phyloP scores from a whole-genome alignment of 2,113 vertebrate species.

The Chionodraco myersi region DNA sequence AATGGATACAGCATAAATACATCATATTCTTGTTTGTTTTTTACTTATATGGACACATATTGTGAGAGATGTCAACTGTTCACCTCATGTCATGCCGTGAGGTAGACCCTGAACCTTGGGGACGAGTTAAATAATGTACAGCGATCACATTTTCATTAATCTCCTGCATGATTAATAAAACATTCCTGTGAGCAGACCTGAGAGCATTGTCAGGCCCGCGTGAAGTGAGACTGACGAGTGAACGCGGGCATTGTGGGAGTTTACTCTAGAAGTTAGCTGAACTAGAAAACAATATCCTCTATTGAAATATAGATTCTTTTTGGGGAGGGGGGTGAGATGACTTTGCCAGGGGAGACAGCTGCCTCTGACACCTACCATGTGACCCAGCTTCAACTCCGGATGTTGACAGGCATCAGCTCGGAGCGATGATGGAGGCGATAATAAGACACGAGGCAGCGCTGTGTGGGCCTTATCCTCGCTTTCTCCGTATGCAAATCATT shows the following conservation, averaged over 20 bases:
- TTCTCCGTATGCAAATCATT: slow-evolving; percentile 69
- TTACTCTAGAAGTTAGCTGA: slow-evolving; percentile 26
- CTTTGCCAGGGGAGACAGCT: slow-evolving; percentile 40
- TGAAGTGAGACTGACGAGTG: slow-evolving; percentile 22
- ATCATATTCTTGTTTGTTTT: too few species aligned
- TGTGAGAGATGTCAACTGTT: slow-evolving; percentile 5
- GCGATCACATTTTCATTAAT: slow-evolving; percentile 76
- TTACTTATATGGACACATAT: too few species aligned
- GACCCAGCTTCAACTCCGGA: slow-evolving; percentile 5
- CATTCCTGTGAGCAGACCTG: slow-evolving; percentile 34
- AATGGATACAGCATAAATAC: too few species aligned
- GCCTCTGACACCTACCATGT: slow-evolving; percentile 22
- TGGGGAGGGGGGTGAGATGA: background rate
- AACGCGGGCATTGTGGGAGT: slow-evolving; percentile 8
- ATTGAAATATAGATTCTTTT: slow-evolving; percentile 25
- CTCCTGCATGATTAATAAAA: slow-evolving; percentile 80
- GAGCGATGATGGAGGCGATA: slow-evolving; percentile 53
- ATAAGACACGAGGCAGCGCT: slow-evolving; percentile 36
- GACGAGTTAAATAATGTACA: slow-evolving; percentile 71
- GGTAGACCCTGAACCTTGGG: slow-evolving; percentile 9
- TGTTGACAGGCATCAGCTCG: slow-evolving; percentile 65
- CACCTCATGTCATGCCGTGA: slow-evolving; percentile 43
- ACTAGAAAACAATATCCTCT: slow-evolving; percentile 43
- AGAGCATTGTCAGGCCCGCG: slow-evolving; percentile 14
- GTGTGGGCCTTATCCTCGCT: slow-evolving; percentile 55